Base-by-base conservation (phyloP, 2,888 invertebrate genomes). In the Pseudococcus jackbeardsleyi region DNA sequence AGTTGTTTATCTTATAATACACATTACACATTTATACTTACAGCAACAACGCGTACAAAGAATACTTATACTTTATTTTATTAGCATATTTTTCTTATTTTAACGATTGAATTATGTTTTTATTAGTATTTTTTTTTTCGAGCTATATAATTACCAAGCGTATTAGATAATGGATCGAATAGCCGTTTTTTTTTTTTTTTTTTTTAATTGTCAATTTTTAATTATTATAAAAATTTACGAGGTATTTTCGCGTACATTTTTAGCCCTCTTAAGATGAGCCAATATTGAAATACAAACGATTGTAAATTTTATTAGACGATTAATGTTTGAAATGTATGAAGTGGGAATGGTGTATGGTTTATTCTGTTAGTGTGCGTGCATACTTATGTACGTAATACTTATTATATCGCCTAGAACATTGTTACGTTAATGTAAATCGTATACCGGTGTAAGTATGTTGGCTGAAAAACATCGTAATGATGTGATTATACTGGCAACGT, bases 21-120 rank as follows among this genome's bases (percentile, higher is more conserved):
- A 50, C 54, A 54, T 54, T n/a, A n/a, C n/a, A n/a, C n/a, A n/a
- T n/a, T n/a, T n/a, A n/a, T 54, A n/a, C 54, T n/a, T n/a, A n/a
- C 12, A 54, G 54, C 17, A 33, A 77, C 17, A 42, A 77, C 77
- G 77, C 77, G 77, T 77, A 77, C 77, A 77, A 42, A 77, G 77
- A 77, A 77, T 77, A 77, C 77, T 77, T 77, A 77, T 77, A 77
- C 77, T 42, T 77, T 77, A 77, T 77, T 77, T 77, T 77, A 77
- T 77, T 77, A 77, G 77, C 77, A 77, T 77, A 77, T 77, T 77
- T 77, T 77, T 77, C 77, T 77, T 42, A 77, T 42, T 77, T 77
- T 77, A 77, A 77, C 77, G 77, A 77, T 77, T 77, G 26, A 77
- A 77, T 77, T 77, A 77, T 77, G 77, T 77, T 77, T 77, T 77